Conservation (phyloP, 1,140 invertebrate genomes). For the Lordiphosa clarofinis region DNA sequence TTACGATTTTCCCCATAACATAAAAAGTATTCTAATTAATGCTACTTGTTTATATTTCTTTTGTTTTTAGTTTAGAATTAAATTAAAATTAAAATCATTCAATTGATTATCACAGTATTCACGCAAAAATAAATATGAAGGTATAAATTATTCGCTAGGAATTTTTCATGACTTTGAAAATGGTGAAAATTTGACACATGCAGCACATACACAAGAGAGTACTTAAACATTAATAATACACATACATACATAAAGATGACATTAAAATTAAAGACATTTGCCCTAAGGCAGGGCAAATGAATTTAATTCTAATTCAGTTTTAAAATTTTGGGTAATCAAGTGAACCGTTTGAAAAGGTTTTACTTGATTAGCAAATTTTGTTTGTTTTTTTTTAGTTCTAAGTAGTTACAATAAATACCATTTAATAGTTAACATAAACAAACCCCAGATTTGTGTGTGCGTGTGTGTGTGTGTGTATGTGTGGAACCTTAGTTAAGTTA, state of each 20-base stretch:
- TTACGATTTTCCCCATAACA: conserved; percentile 56
- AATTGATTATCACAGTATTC: conserved; percentile 78
- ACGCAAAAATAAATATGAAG: conserved; percentile 73
- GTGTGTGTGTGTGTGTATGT: conserved; percentile 18
- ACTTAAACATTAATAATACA: conserved; percentile 62
- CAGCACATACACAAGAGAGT: conserved; percentile 1
- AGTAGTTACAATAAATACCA: conserved; percentile 64
- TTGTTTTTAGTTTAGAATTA: conserved; percentile 9
- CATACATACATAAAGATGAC: conserved; percentile 23
- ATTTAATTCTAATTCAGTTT: conserved; percentile 12
- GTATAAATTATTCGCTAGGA: conserved; percentile 54
- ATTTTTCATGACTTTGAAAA: conserved; percentile 55
- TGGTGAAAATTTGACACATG: conserved; percentile 21
- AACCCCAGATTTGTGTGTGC: conserved; percentile 37
- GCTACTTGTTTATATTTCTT: conserved; percentile 25
- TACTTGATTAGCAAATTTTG: conserved; percentile 46
- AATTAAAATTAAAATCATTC: conserved; percentile 75
- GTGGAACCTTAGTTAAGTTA: conserved; percentile 33
- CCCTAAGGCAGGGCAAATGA: conserved; percentile 9
- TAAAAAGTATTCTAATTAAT: conserved; percentile 42
- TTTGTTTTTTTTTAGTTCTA: conserved; percentile 9
- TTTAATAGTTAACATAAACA: conserved; percentile 73
- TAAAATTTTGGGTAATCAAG: conserved; percentile 49
- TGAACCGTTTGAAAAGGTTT: conserved; percentile 27
- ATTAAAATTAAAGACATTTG: neutral